These are phyloP conservation scores for Spinus olivaceus DNA, from an alignment of 2,797 vertebrate genomes.

Conservation along the genomic window DNA sequence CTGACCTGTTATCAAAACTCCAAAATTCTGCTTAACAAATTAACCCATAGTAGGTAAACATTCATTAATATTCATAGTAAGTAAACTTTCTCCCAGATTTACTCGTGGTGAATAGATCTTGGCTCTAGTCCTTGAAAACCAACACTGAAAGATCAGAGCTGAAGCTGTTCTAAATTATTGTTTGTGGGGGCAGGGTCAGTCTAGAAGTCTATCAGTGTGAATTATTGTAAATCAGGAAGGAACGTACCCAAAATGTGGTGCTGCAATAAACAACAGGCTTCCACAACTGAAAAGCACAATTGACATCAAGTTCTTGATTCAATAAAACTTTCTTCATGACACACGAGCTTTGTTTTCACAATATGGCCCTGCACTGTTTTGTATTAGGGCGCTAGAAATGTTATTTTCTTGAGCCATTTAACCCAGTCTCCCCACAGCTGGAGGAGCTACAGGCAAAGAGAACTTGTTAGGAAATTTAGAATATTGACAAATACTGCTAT, in stretches of 20 bases:
- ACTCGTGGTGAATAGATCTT: slow-evolving; percentile 30
- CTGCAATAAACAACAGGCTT: not conserved
- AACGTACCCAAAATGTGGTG: not conserved
- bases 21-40: not conserved
- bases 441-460: not conserved
- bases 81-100: slow-evolving; percentile 1
- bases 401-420: not conserved
- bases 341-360: not conserved
- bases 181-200: not conserved
- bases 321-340: not conserved
- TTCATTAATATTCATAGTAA: slow-evolving; percentile 29
- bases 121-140: slow-evolving; percentile 17
- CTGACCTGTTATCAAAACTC: not conserved
- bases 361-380: not conserved
- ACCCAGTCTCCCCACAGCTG: not conserved
- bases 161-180: not conserved
- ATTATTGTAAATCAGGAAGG: not conserved
- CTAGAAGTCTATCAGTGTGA: slow-evolving; percentile 3
- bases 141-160: not conserved
- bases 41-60: not conserved
- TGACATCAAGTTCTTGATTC: slow-evolving; percentile 8
- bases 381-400: not conserved
- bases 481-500: not conserved
- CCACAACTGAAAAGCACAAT: not conserved
- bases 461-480: not conserved